Conservation (phyloP, 2,113 vertebrate genomes). For the Addax nasomaculatus region DNA sequence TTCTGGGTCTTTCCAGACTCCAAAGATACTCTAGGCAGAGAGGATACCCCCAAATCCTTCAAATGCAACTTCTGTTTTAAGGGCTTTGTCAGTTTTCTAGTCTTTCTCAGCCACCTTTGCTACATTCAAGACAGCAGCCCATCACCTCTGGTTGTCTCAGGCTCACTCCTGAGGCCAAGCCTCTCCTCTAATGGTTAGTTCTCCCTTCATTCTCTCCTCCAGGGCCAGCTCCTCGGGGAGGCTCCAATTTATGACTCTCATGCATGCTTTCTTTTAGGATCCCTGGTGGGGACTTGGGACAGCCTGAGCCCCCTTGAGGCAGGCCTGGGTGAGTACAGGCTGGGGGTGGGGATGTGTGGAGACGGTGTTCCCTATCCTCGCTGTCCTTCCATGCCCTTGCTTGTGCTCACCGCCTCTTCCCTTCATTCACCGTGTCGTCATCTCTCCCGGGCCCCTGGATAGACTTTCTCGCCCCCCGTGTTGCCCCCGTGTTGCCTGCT, state of each 20-base stretch:
- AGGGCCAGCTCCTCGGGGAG: neutral
- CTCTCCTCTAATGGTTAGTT: accelerated
- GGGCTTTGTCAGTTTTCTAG: neutral
- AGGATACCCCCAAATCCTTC: accelerated
- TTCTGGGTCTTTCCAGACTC: neutral
- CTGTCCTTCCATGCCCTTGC: neutral
- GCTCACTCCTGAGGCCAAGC: no score
- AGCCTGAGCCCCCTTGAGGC: neutral
- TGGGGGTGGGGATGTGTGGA: accelerated
- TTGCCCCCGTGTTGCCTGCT: neutral
- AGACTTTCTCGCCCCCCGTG: neutral
- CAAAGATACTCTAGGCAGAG: neutral
- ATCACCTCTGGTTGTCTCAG: no score
- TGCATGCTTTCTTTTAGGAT: neutral
- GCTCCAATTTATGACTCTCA: neutral
- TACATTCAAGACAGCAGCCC: neutral
- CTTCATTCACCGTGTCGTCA: accelerated
- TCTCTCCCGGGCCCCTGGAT: no score
- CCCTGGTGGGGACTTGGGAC: neutral
- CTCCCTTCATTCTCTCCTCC: neutral
- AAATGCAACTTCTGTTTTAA: accelerated
- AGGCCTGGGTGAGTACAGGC: neutral
- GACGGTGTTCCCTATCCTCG: accelerated
- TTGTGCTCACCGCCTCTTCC: neutral
- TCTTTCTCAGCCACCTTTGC: neutral